phyloP scores from a whole-genome alignment of 2,797 vertebrate genomes.

The Kryptopterus vitreolus region DNA sequence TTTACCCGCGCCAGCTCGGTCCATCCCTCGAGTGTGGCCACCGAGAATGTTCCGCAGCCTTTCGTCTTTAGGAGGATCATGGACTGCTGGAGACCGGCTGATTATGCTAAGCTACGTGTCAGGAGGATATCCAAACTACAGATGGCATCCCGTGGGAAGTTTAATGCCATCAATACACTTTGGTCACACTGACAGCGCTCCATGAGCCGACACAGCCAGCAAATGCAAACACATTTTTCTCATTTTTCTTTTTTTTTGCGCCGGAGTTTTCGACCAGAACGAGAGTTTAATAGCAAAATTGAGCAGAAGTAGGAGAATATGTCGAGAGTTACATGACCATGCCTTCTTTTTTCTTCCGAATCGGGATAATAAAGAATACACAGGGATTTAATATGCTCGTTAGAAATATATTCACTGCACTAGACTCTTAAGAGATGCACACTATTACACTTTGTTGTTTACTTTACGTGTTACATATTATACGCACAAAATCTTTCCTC shows the following conservation, averaged over 20 bases:
- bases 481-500: neutral
- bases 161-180: slow-evolving; percentile 41
- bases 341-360: neutral
- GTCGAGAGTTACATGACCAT: neutral
- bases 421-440: neutral
- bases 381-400: neutral
- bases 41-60: slow-evolving; percentile 30
- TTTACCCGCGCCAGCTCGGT: slow-evolving; percentile 61
- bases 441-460: neutral
- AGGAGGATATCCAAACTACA: slow-evolving; percentile 59
- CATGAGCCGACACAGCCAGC: neutral
- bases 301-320: neutral
- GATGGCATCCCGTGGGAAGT: slow-evolving; percentile 65
- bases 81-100: slow-evolving; percentile 47
- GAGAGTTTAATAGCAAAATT: neutral
- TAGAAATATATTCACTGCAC: neutral
- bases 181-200: slow-evolving; percentile 9
- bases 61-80: slow-evolving; percentile 50
- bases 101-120: slow-evolving; percentile 62
- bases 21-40: slow-evolving; percentile 52
- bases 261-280: neutral
- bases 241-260: neutral
- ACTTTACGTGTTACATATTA: neutral
- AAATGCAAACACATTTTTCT: slow-evolving; percentile 11
- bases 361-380: neutral